A percentile compares a stretch with the other conserved stretches of the same genome.
phyloP scores from a whole-genome alignment of 2,888 invertebrate genomes.

The Euzophera pinguis region DNA sequence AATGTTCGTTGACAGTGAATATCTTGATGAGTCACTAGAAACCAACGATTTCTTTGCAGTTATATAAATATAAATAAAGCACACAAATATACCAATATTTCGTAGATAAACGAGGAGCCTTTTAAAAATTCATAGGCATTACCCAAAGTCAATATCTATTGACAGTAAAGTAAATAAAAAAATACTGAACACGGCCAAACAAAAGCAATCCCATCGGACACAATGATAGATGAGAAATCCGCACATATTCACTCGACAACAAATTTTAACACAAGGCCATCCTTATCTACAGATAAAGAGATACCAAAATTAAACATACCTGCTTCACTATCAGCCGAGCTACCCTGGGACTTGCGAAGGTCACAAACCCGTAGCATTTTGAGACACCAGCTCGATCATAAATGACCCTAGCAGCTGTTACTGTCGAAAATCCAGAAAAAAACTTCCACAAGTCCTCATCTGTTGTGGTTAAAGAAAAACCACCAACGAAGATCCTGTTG shows the following conservation, averaged over 20 bases:
- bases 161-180: no score
- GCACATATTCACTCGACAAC: neutral
- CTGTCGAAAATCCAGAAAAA: constrained; percentile 93
- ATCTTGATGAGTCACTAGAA: no score
- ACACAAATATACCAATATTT: no score
- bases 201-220: neutral
- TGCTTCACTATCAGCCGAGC: constrained; percentile 75
- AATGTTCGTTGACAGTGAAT: no score
- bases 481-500: constrained; percentile 97
- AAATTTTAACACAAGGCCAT: neutral
- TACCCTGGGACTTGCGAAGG: constrained; percentile 76
- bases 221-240: neutral
- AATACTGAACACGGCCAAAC: no score
- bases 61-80: no score
- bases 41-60: no score
- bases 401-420: constrained; percentile 96
- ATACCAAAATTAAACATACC: constrained; percentile 40
- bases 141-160: no score
- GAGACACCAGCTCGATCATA: constrained; percentile 96
- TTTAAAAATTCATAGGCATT: no score
- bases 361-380: constrained; percentile 94
- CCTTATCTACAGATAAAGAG: constrained; percentile 3
- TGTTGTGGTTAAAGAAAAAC: constrained; percentile 95
- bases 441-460: constrained; percentile 95
- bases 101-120: no score